These are phyloP conservation scores for Tipula unca DNA, from an alignment of 2,888 invertebrate genomes.

Conservation along the genomic window DNA sequence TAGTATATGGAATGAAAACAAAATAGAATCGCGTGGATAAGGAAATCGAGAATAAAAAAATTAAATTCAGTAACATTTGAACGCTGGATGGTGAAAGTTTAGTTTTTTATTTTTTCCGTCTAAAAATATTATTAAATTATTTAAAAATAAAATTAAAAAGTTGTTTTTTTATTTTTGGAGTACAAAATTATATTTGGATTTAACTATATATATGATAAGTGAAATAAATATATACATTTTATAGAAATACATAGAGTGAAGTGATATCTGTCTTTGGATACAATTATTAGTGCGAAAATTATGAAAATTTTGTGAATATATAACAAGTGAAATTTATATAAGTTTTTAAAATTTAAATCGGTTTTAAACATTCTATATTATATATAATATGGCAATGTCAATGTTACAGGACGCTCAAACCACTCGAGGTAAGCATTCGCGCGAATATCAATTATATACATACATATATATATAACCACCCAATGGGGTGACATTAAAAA, in stretches of 20 bases:
- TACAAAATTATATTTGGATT: slow-evolving; percentile 2
- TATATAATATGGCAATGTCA: slow-evolving; percentile 36
- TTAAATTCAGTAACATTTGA: slow-evolving; percentile 17
- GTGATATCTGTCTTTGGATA: neutral
- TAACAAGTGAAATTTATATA: neutral
- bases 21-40: slow-evolving; percentile 16
- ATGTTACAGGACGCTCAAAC: slow-evolving; percentile 41
- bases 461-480: too few relatives aligned
- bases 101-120: neutral
- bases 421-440: slow-evolving; percentile 35
- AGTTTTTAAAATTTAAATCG: neutral
- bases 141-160: neutral
- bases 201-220: neutral
- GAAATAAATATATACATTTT: neutral
- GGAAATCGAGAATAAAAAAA: neutral
- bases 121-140: neutral
- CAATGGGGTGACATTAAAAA: neutral
- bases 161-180: neutral
- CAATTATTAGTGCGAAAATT: neutral
- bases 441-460: neutral
- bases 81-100: neutral
- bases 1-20: slow-evolving; percentile 9
- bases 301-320: neutral
- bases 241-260: neutral
- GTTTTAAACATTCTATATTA: neutral